phyloP scores from a whole-genome alignment of 2,888 invertebrate genomes.

The Drosophila subquinaria region DNA sequence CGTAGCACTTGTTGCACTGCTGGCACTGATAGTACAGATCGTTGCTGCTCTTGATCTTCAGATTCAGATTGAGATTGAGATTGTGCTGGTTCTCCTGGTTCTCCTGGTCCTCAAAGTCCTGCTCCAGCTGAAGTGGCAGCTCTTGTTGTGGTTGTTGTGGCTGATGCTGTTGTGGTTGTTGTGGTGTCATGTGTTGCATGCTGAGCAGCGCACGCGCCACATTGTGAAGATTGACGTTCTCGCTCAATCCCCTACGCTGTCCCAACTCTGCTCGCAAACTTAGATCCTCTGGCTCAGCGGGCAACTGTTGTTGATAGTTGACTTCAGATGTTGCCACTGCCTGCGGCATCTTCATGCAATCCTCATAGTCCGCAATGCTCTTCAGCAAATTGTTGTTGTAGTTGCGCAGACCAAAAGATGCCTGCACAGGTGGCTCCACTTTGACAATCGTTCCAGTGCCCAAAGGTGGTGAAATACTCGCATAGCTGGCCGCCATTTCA shows the following conservation, averaged over 20 bases:
- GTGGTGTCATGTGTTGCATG: slow-evolving; percentile 75
- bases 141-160: slow-evolving; percentile 5
- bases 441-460: slow-evolving; percentile 40
- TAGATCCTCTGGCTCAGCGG: slow-evolving; percentile 82
- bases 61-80: slow-evolving; percentile 17
- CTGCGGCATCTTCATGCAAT: slow-evolving; percentile 71
- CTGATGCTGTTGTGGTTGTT: slow-evolving; percentile 38
- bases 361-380: slow-evolving; percentile 82
- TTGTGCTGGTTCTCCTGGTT: slow-evolving; percentile 41
- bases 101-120: slow-evolving; percentile 57
- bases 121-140: background rate
- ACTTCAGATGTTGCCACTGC: slow-evolving; percentile 5
- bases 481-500: slow-evolving; percentile 36
- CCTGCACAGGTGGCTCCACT: slow-evolving; percentile 43
- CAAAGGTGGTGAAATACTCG: slow-evolving; percentile 42
- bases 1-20: slow-evolving; percentile 85
- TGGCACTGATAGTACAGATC: slow-evolving; percentile 85
- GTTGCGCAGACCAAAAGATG: slow-evolving; percentile 67
- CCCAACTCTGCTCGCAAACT: slow-evolving; percentile 51
- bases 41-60: slow-evolving; percentile 78
- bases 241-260: slow-evolving; percentile 75
- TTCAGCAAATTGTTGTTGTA: slow-evolving; percentile 80
- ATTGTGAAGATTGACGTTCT: slow-evolving; percentile 80
- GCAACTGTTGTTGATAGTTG: slow-evolving; percentile 14
- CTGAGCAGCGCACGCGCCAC: slow-evolving; percentile 82